Percentiles rank a stretch among this genome's conserved stretches.
Conservation (phyloP, 2,113 vertebrate species). For the Vombatus ursinus region DNA sequence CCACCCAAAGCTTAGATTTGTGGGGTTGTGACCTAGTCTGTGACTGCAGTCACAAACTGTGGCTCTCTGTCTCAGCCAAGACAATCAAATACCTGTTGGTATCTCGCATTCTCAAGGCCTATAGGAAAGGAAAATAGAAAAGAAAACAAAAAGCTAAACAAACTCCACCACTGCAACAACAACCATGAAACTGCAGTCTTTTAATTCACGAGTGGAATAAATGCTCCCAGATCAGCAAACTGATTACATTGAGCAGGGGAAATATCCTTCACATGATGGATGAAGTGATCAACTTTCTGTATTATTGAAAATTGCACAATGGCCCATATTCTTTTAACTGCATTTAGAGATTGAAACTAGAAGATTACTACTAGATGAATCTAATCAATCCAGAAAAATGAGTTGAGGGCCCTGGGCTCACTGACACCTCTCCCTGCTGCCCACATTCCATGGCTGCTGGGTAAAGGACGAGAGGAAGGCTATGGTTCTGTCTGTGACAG, state of each 20-base stretch:
- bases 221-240: neutral
- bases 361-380: neutral
- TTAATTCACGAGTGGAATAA: constrained; percentile 35
- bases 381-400: neutral
- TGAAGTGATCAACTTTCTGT: neutral
- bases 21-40: neutral
- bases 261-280: neutral
- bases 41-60: neutral
- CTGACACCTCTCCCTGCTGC: neutral
- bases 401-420: neutral
- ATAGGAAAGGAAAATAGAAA: neutral
- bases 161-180: neutral
- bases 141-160: neutral
- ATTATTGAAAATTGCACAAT: neutral
- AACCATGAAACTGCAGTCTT: neutral
- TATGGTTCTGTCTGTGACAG: neutral
- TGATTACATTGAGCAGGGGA: neutral
- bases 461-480: neutral
- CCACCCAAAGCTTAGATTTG: neutral
- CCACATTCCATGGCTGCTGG: neutral
- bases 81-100: neutral
- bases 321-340: neutral
- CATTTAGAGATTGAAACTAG: neutral
- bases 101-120: neutral
- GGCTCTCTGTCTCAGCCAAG: neutral